Conservation (phyloP, 2,113 vertebrate genomes). For the Platichthys stellatus region DNA sequence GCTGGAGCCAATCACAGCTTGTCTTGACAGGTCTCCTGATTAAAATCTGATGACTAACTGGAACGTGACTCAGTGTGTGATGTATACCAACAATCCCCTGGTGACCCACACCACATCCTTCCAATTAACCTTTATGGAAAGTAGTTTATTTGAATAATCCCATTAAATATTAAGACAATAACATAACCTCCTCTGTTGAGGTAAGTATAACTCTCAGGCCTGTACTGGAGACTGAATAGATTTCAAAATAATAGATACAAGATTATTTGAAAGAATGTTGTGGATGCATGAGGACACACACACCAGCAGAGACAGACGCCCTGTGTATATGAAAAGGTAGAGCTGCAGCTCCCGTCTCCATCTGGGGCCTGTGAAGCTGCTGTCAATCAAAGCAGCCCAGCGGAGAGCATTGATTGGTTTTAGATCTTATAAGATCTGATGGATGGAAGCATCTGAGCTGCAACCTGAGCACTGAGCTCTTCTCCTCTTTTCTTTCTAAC, state of each 20-base stretch:
- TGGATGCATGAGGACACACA: not conserved
- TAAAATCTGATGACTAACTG: no score
- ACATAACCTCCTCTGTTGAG: no score
- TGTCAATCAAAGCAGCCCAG: slow-evolving; percentile 27
- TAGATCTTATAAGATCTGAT: slow-evolving; percentile 7
- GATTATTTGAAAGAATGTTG: not conserved
- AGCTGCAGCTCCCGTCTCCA: not conserved
- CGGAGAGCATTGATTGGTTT: slow-evolving; percentile 23
- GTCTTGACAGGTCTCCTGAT: no score
- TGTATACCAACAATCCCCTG: no score
- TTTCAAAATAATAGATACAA: not conserved
- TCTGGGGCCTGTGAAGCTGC: not conserved
- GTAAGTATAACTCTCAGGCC: no score
- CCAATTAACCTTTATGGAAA: no score
- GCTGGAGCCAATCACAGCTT: no score
- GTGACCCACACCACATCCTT: no score
- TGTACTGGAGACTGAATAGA: no score
- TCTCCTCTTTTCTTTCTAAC: not conserved
- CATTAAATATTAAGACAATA: no score
- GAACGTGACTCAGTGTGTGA: no score
- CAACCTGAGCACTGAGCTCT: slow-evolving; percentile 16
- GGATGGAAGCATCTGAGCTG: slow-evolving; percentile 25
- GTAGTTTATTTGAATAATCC: no score
- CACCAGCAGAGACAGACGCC: not conserved
- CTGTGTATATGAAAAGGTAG: not conserved